Evolutionary conservation across 1,140 invertebrate species (phyloP).

Genomic region (Tribolium madens): DNA sequence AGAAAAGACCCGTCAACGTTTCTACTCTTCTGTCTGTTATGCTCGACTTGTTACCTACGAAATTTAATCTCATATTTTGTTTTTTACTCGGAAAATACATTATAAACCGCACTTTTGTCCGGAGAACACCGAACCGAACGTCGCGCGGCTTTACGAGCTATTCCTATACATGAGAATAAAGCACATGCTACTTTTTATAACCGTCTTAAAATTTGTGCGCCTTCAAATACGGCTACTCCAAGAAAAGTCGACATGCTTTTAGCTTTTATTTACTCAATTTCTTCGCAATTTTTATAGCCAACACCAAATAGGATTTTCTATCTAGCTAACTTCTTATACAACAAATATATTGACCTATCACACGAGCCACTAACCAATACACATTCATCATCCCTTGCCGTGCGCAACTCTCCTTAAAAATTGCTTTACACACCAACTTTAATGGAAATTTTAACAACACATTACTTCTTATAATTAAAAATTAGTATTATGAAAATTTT

Average conservation of each 20-base stretch:
- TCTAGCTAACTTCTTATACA: background rate
- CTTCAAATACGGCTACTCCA: constrained; percentile 19
- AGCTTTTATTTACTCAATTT: constrained; percentile 37
- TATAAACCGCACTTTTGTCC: constrained; percentile 32
- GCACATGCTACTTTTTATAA: constrained; percentile 33
- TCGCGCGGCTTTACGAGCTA: constrained; percentile 12
- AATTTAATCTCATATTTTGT: constrained; percentile 36
- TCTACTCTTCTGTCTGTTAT: constrained; percentile 19
- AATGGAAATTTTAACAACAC: background rate
- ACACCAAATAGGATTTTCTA: constrained; percentile 10
- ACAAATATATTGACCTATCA: constrained; percentile 29
- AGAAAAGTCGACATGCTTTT: constrained; percentile 37
- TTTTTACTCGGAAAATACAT: constrained; percentile 32
- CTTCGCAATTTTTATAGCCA: constrained; percentile 14
- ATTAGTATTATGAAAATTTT: no score
- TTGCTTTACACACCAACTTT: background rate
- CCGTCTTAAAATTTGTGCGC: constrained; percentile 33
- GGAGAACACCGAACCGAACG: constrained; percentile 16
- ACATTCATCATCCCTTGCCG: background rate
- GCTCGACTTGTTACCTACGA: constrained; percentile 17
- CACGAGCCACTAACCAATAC: constrained; percentile 17
- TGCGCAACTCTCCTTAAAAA: constrained; percentile 1
- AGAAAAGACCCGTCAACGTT: constrained; percentile 34
- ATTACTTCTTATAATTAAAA: no score
- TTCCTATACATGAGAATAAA: constrained; percentile 34